Evolutionary conservation across 2,888 invertebrate species (phyloP), one percentile per base, ranked within the genome.

Genomic region (Tortrix viridana): DNA sequence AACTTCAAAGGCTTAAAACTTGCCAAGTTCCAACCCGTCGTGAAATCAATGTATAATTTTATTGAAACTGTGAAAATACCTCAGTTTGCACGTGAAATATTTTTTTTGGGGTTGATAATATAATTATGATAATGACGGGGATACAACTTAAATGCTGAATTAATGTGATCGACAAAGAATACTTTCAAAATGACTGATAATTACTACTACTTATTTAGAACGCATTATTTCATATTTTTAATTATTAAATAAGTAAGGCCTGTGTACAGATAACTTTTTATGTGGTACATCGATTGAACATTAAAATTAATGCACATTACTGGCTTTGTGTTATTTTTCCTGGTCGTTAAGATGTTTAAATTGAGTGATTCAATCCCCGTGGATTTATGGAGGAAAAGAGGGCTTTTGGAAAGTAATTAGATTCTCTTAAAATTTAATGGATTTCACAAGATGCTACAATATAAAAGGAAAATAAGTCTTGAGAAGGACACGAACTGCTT

Each of bases 241-340:
- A 62, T 37, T 41, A 47, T 47, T 14, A 47, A 41, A 46, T 43
- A 48, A 48, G 32, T 52, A 48, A 67, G 66, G 43, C 77, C 73
- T 74, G 69, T 86, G 85, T 87, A 86, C 86, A 86, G 85, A 78
- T 79, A 82, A 80, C 75, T 87, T 87, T 88, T 81, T 87, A 88
- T 88, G 86, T 86, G 79, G 78, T 83, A 84, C 77, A 85, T 86
- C 80, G 82, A 85, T 85, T 84, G 81, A 81, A 84, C 76, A 84
- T 72, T 83, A 86, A 87, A 88, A 80, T 84, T 81, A 75, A 65
- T 60, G 57, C 54, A 66, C 58, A 37, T 54, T 2, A 32, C 22
- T 48, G 19, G 23, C 32, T 32, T 57, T 32, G 41, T 55, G 18
- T 41, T 52, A 41, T 47, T 46, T 26, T 22, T 16, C 38, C 38